Evolutionary conservation across 2,888 invertebrate species (phyloP).

Genomic region (Drosophila mettleri): DNA sequence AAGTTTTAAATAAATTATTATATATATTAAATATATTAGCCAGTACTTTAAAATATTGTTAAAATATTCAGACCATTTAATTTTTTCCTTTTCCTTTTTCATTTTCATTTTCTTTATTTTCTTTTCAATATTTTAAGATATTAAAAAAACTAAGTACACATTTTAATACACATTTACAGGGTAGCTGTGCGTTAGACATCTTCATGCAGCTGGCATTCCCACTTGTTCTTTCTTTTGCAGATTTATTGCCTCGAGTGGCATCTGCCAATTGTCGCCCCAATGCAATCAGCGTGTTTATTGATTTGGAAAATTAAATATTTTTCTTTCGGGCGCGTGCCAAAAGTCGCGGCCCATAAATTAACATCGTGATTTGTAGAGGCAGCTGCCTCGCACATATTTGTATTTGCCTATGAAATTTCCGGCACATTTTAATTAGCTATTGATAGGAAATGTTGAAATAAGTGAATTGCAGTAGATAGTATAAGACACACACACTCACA

Average conservation of each 20-base stretch:
- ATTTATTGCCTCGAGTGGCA: conserved; percentile 73
- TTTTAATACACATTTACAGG: not conserved
- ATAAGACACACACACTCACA: conserved; percentile 6
- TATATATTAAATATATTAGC: too few species aligned
- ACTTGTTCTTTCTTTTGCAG: conserved; percentile 42
- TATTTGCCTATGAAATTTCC: conserved; percentile 53
- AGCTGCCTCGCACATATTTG: conserved; percentile 19
- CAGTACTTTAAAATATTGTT: too few species aligned
- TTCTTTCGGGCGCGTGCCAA: conserved; percentile 64
- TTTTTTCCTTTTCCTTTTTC: too few species aligned
- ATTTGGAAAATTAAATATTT: conserved; percentile 80
- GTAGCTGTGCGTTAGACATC: conserved; percentile 4
- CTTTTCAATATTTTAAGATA: too few species aligned
- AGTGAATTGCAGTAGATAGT: not conserved
- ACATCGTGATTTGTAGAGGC: conserved; percentile 66
- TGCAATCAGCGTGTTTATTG: conserved; percentile 81
- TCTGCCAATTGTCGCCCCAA: conserved; percentile 76
- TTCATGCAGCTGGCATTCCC: not conserved
- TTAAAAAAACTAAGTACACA: too few species aligned
- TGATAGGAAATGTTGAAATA: conserved; percentile 29
- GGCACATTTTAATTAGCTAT: conserved; percentile 72
- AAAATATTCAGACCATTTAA: too few species aligned
- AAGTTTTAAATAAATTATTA: too few species aligned
- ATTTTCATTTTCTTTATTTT: too few species aligned
- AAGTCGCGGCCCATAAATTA: conserved; percentile 70